Evolutionary conservation across 2,797 vertebrate species (phyloP).

Genomic region (Cryptoprocta ferox): DNA sequence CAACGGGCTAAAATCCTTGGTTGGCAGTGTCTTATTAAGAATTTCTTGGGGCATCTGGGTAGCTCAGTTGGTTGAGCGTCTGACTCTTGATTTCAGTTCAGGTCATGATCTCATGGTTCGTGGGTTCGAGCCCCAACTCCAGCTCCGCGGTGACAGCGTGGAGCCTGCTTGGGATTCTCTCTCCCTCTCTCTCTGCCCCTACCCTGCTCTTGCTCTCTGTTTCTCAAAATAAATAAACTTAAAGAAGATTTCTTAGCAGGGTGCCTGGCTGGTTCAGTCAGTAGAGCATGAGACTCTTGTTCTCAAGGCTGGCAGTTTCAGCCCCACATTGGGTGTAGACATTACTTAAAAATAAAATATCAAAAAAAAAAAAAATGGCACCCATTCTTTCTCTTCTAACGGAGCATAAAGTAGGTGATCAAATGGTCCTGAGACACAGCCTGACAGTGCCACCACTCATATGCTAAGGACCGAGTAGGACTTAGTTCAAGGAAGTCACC

Average conservation of each 20-base stretch:
- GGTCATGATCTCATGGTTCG: too few relatives aligned
- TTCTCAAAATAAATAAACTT: too few relatives aligned
- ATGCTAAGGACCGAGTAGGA: not conserved
- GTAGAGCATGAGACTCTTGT: not conserved
- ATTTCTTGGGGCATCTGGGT: not conserved
- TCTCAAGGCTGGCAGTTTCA: not conserved
- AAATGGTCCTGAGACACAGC: not conserved
- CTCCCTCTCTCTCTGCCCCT: too few relatives aligned
- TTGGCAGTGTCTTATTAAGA: not conserved
- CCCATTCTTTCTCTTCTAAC: not conserved
- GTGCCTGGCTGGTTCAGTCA: not conserved
- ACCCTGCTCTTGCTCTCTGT: too few relatives aligned
- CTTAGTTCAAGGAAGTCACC: not conserved
- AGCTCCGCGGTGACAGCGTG: too few relatives aligned
- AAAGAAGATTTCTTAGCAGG: not conserved
- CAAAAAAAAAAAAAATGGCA: not conserved
- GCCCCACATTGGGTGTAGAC: not conserved
- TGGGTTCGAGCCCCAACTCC: too few relatives aligned
- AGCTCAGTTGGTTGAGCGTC: too few relatives aligned
- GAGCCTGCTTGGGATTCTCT: too few relatives aligned
- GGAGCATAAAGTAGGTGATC: not conserved
- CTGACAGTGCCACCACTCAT: fast-evolving
- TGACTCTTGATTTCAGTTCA: too few relatives aligned
- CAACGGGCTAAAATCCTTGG: not conserved
- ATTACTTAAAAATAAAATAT: not conserved